phyloP scores from a whole-genome alignment of 2,797 vertebrate species.

The Cuniculus paca region DNA sequence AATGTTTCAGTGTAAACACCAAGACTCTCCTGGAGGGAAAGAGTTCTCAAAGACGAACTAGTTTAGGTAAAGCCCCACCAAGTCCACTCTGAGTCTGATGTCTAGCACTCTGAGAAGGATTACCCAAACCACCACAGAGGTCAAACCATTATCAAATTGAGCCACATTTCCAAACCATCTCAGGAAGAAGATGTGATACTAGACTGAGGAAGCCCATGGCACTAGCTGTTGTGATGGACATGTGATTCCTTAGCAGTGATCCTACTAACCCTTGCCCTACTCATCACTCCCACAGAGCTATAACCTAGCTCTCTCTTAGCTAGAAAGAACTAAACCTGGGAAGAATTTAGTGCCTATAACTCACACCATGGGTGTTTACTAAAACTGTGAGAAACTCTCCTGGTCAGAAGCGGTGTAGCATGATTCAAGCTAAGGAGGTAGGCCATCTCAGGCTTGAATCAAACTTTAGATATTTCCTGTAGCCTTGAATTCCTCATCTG shows the following conservation, averaged over 20 bases:
- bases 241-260: background rate
- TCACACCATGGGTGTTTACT: background rate
- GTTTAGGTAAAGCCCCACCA: background rate
- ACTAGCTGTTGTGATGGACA: background rate
- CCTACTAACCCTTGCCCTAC: background rate
- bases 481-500: background rate
- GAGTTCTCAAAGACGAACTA: background rate
- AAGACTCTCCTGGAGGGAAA: background rate
- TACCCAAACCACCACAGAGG: background rate
- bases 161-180: background rate
- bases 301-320: background rate
- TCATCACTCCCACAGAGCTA: background rate
- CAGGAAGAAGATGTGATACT: background rate
- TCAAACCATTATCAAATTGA: background rate
- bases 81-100: background rate
- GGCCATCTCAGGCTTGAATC: background rate
- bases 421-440: background rate
- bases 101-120: background rate
- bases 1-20: background rate
- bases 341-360: background rate
- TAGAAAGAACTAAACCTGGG: slow-evolving; percentile 31
- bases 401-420: background rate
- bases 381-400: background rate
- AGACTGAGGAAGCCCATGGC: background rate
- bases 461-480: slow-evolving; percentile 44